These are phyloP conservation scores for Gymnobelideus leadbeateri DNA, from an alignment of 2,113 vertebrate species.

Conservation along the genomic window DNA sequence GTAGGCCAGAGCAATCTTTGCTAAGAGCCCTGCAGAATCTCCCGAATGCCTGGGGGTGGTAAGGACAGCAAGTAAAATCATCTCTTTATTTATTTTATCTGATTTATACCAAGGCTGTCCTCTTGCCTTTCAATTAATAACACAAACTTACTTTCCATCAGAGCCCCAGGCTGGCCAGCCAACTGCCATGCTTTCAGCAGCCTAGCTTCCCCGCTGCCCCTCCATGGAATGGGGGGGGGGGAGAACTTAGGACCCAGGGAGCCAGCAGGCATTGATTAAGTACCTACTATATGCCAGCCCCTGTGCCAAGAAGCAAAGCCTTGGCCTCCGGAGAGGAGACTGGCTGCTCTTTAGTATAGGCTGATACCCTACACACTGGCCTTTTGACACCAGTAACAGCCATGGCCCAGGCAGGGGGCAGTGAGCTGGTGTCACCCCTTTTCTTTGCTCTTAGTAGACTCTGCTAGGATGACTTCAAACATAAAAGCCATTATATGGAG, in stretches of 20 bases:
- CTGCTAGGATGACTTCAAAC: conserved; percentile 40
- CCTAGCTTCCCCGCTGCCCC: conserved; percentile 44
- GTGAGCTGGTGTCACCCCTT: background rate
- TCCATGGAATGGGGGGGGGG: background rate
- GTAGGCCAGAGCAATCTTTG: conserved; percentile 52
- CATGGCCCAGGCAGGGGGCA: conserved; percentile 32
- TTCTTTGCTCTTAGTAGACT: conserved; percentile 37
- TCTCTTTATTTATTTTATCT: conserved; percentile 65
- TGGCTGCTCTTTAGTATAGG: conserved; percentile 26
- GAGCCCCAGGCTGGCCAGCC: conserved; percentile 45
- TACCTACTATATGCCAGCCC: background rate
- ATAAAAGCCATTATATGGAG: conserved; percentile 13
- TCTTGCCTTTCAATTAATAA: conserved; percentile 71
- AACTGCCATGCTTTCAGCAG: conserved; percentile 41
- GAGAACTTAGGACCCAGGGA: background rate
- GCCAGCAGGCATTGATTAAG: background rate
- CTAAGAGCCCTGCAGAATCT: conserved; percentile 55
- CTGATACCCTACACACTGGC: conserved; percentile 11
- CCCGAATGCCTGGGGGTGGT: conserved; percentile 35
- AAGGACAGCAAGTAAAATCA: conserved; percentile 60
- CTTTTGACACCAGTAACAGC: conserved; percentile 3
- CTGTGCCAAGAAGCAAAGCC: background rate
- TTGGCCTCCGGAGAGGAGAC: conserved; percentile 8
- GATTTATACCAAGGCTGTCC: conserved; percentile 59
- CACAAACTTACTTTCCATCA: conserved; percentile 70